Conservation (phyloP, 2,888 invertebrate genomes). For the Micoletzkya japonica region DNA sequence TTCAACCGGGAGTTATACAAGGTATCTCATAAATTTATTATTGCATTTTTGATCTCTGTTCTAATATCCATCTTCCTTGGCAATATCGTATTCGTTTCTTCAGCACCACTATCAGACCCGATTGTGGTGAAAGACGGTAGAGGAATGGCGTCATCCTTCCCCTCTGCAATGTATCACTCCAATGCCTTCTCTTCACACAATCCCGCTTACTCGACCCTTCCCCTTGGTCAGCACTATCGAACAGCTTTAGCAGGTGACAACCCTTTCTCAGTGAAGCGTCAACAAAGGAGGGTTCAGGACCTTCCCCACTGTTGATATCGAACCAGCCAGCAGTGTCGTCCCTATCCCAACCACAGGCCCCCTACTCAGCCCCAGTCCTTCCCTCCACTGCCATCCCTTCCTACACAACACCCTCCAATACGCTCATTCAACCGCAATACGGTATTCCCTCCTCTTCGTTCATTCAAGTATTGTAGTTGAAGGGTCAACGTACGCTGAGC, state of each 20-base stretch:
- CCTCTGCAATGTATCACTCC: slow-evolving; percentile 26
- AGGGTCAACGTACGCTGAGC: not conserved
- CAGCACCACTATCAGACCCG: slow-evolving; percentile 21
- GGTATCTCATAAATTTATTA: not conserved
- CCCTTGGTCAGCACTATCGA: not conserved
- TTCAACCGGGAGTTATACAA: not conserved
- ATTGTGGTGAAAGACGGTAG: slow-evolving; percentile 5
- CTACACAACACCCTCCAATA: slow-evolving; percentile 12
- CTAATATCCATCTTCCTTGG: slow-evolving; percentile 27
- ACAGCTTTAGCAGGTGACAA: not conserved
- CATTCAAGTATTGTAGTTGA: not conserved
- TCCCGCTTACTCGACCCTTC: slow-evolving; percentile 13
- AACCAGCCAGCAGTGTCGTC: not conserved
- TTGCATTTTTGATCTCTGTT: not conserved
- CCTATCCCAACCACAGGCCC: slow-evolving; percentile 1
- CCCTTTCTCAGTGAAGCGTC: not conserved
- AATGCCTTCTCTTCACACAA: slow-evolving; percentile 27
- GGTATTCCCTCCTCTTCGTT: slow-evolving; percentile 24
- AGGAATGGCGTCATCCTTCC: slow-evolving; percentile 42
- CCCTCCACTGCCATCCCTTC: slow-evolving; percentile 11
- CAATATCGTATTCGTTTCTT: too few relatives aligned
- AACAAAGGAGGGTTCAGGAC: not conserved
- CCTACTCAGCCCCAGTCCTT: slow-evolving; percentile 20
- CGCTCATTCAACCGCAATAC: slow-evolving; percentile 16
- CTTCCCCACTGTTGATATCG: slow-evolving; percentile 20